These are phyloP conservation scores for Capreolus pygargus DNA, from an alignment of 2,113 vertebrate species.

Conservation along the genomic window DNA sequence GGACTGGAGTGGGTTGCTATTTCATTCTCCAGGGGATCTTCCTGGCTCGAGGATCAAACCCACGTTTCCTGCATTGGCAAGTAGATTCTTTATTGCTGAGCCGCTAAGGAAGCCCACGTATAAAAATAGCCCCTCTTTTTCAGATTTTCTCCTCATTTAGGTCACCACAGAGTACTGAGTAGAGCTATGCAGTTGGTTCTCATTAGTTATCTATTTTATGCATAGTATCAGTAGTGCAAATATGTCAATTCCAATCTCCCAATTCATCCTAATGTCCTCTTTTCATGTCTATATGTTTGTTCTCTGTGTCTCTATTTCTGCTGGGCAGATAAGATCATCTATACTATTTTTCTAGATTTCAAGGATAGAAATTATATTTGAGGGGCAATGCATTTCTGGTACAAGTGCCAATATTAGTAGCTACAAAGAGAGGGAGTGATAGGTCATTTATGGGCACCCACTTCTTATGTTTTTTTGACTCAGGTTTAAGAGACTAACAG, in stretches of 20 bases:
- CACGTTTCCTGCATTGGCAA: neutral
- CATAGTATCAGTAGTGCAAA: neutral
- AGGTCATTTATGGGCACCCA: neutral
- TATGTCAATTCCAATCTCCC: neutral
- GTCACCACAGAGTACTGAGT: neutral
- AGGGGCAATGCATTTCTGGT: neutral
- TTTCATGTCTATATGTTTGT: neutral
- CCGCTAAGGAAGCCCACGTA: rapidly evolving
- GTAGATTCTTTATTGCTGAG: neutral
- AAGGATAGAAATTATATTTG: neutral
- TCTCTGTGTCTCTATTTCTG: neutral
- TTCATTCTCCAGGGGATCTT: neutral
- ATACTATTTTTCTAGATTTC: neutral
- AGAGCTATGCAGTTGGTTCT: neutral
- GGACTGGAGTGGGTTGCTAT: neutral
- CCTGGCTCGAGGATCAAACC: neutral
- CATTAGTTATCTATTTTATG: neutral
- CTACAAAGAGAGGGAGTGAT: neutral
- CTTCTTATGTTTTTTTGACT: neutral
- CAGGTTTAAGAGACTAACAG: neutral
- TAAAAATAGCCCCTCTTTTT: neutral
- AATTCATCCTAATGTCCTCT: neutral
- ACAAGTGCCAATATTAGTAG: neutral
- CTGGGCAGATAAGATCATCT: neutral
- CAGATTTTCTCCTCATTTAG: neutral